phyloP scores from a whole-genome alignment of 2,797 vertebrate genomes.

The Antrozous pallidus region DNA sequence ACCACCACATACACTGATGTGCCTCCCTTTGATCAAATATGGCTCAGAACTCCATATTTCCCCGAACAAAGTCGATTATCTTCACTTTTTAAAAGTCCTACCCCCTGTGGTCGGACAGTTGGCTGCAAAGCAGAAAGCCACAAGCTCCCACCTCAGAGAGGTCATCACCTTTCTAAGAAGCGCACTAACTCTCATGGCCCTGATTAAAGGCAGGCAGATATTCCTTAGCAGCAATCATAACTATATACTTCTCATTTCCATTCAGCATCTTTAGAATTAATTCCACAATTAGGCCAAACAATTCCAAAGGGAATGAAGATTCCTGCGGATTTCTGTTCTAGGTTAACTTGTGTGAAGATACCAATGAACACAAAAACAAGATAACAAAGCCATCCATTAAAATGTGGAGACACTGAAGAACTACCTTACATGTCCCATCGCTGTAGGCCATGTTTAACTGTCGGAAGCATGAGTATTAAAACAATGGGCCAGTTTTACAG shows the following conservation, averaged over 20 bases:
- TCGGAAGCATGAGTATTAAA: conserved; percentile 24
- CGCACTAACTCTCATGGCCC: not conserved
- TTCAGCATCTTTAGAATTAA: conserved; percentile 32
- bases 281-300: conserved; percentile 35
- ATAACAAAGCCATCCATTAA: conserved; percentile 67
- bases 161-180: conserved; percentile 38
- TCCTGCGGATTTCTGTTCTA: conserved; percentile 6
- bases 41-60: conserved; percentile 48
- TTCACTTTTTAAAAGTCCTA: conserved; percentile 48
- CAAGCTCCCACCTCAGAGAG: conserved; percentile 35
- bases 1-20: conserved; percentile 10
- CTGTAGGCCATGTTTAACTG: conserved; percentile 16
- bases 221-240: not conserved
- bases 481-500: conserved; percentile 1
- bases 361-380: conserved; percentile 9
- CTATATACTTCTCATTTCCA: conserved; percentile 1
- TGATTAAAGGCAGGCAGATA: not conserved
- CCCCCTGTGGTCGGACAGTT: conserved; percentile 25
- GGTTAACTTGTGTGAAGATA: conserved; percentile 44
- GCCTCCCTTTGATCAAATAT: conserved; percentile 45
- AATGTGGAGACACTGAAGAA: conserved; percentile 57
- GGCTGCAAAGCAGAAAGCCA: conserved; percentile 46
- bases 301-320: not conserved
- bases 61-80: conserved; percentile 37
- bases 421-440: not conserved